These are phyloP conservation scores for Grantiella picta DNA, from an alignment of 2,113 vertebrate species.

Conservation along the genomic window DNA sequence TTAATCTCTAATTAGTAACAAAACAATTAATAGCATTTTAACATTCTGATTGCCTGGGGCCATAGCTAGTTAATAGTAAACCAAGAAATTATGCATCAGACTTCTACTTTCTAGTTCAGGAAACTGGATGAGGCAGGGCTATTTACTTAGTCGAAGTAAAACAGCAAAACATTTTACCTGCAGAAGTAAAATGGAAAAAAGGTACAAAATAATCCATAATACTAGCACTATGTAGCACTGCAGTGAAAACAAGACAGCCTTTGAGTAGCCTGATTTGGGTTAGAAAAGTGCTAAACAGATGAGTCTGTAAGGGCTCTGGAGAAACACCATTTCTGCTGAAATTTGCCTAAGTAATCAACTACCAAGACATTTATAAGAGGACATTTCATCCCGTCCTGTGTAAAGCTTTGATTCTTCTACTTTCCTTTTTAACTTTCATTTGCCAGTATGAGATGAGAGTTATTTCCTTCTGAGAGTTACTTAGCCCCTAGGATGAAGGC, in stretches of 20 bases:
- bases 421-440: not conserved
- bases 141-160: not conserved
- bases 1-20: not conserved
- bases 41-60: not conserved
- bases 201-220: not conserved
- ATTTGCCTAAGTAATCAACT: not conserved
- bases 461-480: not conserved
- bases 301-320: not conserved
- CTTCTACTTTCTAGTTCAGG: not conserved
- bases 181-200: not conserved
- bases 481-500: not conserved
- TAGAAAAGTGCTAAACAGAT: not conserved
- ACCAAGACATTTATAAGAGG: not conserved
- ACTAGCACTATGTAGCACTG: not conserved
- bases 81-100: not conserved
- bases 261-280: not conserved
- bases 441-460: not conserved
- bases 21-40: not conserved
- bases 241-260: not conserved
- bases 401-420: not conserved
- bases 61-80: conserved; percentile 17
- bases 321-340: not conserved
- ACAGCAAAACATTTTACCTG: not conserved
- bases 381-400: not conserved
- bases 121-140: not conserved